Base-by-base conservation (phyloP, 1,140 invertebrate genomes). In the Euura lappo region DNA sequence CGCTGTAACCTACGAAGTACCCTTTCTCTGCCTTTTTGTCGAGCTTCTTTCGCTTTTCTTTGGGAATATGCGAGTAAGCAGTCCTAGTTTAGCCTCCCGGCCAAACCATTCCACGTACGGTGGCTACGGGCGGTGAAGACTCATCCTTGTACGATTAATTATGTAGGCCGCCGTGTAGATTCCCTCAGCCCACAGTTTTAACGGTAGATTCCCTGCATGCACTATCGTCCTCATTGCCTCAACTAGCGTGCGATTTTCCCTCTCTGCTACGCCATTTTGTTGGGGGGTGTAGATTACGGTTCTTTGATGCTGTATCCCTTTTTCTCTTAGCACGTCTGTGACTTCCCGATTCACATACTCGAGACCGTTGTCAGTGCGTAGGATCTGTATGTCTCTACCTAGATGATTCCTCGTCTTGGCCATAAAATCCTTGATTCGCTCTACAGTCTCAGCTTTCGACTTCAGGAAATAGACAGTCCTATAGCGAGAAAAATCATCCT, bases 381-480 rank as follows among this genome's bases (percentile, higher is more conserved):
- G 42, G n/a, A 7, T 70, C 69, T 80, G 79, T 6, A 79, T 45
- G 69, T 74, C 73, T 66, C 72, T 78, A 45, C 72, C 75, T 60
- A 77, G 78, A 74, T 82, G 80, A 46, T 72, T 75, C 74, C 79
- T 72, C 3, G 80, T 73, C n/a, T 73, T 71, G 43, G 70, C 72
- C 45, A 79, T 70, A 73, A 74, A 83, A 6, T 74, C 68, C 68
- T 81, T 77, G 6, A 86, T 51, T 69, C 72, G 64, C 42, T 74
- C 70, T 0, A 6, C 64, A 43, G 79, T 81, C 67, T 89, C 80
- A 73, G 76, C 68, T 77, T 89, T 89, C 1, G 65, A 68, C 77
- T 84, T 83, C 2, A 88, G 44, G 72, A 89, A 88, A 67, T 85
- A 83, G 2, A 86, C 78, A 2, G 11, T 74, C 28, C 80, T 73